Base-by-base conservation (phyloP, 2,888 invertebrate genomes). In the Schizotus pectinicornis region DNA sequence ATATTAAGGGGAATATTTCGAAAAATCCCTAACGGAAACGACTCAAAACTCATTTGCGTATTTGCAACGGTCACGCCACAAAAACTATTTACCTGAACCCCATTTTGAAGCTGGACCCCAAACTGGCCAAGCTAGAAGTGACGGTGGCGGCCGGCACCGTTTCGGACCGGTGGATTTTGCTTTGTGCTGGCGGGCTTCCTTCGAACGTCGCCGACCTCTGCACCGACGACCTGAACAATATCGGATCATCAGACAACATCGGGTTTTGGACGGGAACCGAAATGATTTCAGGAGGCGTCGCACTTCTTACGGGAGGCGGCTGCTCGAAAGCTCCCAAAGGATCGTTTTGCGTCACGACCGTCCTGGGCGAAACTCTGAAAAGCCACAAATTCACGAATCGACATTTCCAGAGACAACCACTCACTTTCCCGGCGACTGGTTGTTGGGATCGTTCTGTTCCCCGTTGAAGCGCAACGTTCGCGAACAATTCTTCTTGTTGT, bases 261-360 rank as follows among this genome's bases (percentile, higher is more conserved):
- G 59, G 33, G 51, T 63, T 75, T 79, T 34, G 77, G 45, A 14
- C 49, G 47, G 53, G 5, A 22, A 5, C 22, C 11, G 8, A 13
- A 30, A 42, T 41, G 12, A 47, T 57, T 39, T 54, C 56, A 52
- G 66, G 61, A 68, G 71, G 51, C 59, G 72, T 64, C 6, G 71
- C 52, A 7, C 61, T 36, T 33, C 69, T 63, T 30, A 73, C 74
- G 45, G 67, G 62, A 11, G 54, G 65, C 48, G 32, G 75, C 47
- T 79, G 81, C 54, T 83, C 79, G 1, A 95, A 82, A 3, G 95
- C 94, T 5, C 95, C 96, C 13, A 96, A 81, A 0, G 96, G 96
- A 81, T 96, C 96, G 78, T 95, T 94, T 73, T 92, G 88, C 0
- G 95, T 91, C 0, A 96, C 94, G 0, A 94, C 91, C 1, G 94